Base-by-base conservation (phyloP, 1,140 invertebrate genomes). In the Hermatobates lingyangjiaoensis region DNA sequence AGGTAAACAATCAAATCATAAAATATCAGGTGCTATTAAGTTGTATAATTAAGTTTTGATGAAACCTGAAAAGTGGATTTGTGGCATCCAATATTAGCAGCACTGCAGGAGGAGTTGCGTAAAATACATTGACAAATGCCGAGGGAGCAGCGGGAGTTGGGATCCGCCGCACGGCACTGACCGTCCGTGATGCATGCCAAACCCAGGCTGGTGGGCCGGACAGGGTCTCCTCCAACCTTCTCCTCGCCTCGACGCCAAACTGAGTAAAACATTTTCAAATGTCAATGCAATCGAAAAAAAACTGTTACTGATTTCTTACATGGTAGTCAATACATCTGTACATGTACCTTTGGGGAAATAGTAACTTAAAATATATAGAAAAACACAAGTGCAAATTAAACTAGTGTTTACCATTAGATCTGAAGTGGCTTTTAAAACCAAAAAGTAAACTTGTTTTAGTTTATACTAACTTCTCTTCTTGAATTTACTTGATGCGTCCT, bases 31-130 rank as follows among this genome's bases (percentile, higher is more conserved):
- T n/a, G n/a, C n/a, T n/a, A n/a, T n/a, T n/a, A n/a, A n/a, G n/a
- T n/a, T n/a, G n/a, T n/a, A n/a, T n/a, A n/a, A n/a, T 52, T 18
- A 55, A 14, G 14, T 42, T 3, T 28, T 2, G n/a, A 25, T 26
- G 58, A 66, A 65, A 84, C 82, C 71, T 87, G 83, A 66, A 91
- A 92, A 1, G 87, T 91, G 38, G 83, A 81, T 3, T 77, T 73
- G 54, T 80, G 72, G 61, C 87, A 91, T 26, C 87, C 87, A 14
- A 75, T 77, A 54, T 74, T 76, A 3, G 70, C 63, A 0, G 83
- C 80, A 4, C 75, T 76, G 63, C 87, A 91, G 42, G 70, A 50
- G 1, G 47, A 40, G 42, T 54, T 54, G 25, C 26, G 30, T 7
- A 55, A 65, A 2, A 74, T 65, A 60, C 88, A 92, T 59, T 90